Evolutionary conservation across 1,140 invertebrate species (phyloP).

Genomic region (Drosophila ficusphila): DNA sequence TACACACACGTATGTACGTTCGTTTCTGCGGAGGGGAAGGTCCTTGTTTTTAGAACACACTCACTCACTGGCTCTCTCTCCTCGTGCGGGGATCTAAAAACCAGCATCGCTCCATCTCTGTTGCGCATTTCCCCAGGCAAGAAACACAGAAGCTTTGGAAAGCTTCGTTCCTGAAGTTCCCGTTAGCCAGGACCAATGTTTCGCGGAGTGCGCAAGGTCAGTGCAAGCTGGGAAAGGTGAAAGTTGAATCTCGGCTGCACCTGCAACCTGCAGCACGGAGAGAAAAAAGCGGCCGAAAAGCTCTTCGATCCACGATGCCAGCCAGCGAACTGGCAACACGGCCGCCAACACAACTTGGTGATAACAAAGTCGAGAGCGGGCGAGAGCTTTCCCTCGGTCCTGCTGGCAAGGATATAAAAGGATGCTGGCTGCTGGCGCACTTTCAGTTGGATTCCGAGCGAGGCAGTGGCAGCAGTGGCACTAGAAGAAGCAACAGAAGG

Average conservation of each 20-base stretch:
- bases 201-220: constrained; percentile 75
- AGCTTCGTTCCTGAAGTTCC: constrained; percentile 75
- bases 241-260: constrained; percentile 51
- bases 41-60: constrained; percentile 37
- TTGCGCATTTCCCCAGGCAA: constrained; percentile 48
- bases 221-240: constrained; percentile 73
- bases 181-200: constrained; percentile 57
- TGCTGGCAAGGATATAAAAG: constrained; percentile 64
- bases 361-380: constrained; percentile 58
- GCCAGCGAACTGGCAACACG: no score
- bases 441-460: constrained; percentile 82
- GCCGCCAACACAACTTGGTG: constrained; percentile 36
- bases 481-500: constrained; percentile 22
- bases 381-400: constrained; percentile 49
- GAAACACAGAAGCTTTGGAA: constrained; percentile 55
- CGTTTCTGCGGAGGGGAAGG: constrained; percentile 10
- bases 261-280: constrained; percentile 28
- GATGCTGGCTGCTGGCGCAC: constrained; percentile 66
- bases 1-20: constrained; percentile 16
- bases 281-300: constrained; percentile 59
- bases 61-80: constrained; percentile 1
- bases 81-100: constrained; percentile 8
- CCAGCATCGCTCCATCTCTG: constrained; percentile 14
- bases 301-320: constrained; percentile 63
- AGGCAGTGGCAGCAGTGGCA: constrained; percentile 55